Percentiles rank a stretch among this genome's conserved stretches.
phyloP scores from a whole-genome alignment of 1,140 invertebrate species.

The Dendrolimus kikuchii region DNA sequence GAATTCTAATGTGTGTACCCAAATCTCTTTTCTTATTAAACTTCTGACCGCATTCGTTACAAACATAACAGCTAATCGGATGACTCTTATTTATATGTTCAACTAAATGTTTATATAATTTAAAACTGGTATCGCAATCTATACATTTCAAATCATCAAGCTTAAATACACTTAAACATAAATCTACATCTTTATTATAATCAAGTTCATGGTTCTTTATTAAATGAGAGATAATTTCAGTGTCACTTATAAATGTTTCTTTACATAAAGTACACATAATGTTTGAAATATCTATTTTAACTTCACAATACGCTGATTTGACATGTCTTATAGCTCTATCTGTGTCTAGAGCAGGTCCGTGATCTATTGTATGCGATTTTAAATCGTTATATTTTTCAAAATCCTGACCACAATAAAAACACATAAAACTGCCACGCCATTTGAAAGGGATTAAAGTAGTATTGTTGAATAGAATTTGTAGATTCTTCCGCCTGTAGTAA shows the following conservation, averaged over 20 bases:
- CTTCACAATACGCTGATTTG: constrained; percentile 23
- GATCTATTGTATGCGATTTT: constrained; percentile 34
- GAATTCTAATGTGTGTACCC: constrained; percentile 19
- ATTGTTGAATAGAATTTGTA: constrained; percentile 44
- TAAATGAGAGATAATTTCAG: constrained; percentile 37
- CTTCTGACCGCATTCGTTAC: constrained; percentile 22
- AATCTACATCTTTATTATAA: constrained; percentile 23
- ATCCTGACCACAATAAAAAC: constrained; percentile 37
- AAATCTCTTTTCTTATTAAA: constrained; percentile 38
- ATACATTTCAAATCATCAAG: constrained; percentile 35
- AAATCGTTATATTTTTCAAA: constrained; percentile 21
- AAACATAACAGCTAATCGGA: constrained; percentile 23
- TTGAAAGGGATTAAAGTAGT: constrained; percentile 49
- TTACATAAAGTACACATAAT: constrained; percentile 36
- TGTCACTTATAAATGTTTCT: constrained; percentile 23
- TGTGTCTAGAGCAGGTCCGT: constrained; percentile 23
- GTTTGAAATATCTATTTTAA: constrained; percentile 47
- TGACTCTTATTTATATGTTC: constrained; percentile 31
- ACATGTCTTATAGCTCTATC: constrained; percentile 28
- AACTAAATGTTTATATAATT: constrained; percentile 28
- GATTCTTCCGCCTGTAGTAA: constrained; percentile 26
- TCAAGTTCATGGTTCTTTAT: constrained; percentile 24
- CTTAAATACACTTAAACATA: constrained; percentile 20
- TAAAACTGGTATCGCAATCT: constrained; percentile 26
- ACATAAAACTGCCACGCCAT: constrained; percentile 37